Percentiles rank a stretch among this genome's conserved stretches.
phyloP scores from a whole-genome alignment of 1,140 invertebrate species.

The Macrotrachela quadricornifera region DNA sequence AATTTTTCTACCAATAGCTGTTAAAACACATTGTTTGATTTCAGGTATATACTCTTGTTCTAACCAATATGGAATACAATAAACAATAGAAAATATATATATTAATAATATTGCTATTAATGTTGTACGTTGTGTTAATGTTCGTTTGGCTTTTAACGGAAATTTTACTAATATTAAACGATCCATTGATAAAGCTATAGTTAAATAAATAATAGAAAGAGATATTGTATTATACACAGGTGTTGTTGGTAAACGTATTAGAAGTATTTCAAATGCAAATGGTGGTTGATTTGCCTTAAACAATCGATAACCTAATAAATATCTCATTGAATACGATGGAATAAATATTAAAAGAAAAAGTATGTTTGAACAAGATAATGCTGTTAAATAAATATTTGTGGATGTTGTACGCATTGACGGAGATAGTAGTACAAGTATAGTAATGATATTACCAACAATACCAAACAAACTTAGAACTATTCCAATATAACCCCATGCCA shows the following conservation, averaged over 20 bases:
- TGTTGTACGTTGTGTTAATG: neutral
- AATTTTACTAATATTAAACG: constrained; percentile 6
- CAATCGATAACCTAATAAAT: neutral
- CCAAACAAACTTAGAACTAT: neutral
- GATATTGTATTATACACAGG: constrained; percentile 5
- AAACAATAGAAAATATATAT: constrained; percentile 8
- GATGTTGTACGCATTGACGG: constrained; percentile 4
- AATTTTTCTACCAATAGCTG: too few relatives aligned
- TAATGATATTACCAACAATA: constrained; percentile 1
- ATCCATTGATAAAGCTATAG: constrained; percentile 2
- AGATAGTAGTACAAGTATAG: neutral
- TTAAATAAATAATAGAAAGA: constrained; percentile 6
- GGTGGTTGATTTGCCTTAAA: constrained; percentile 4
- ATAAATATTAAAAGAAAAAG: constrained; percentile 7
- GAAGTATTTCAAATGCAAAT: neutral
- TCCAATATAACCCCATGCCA: too few relatives aligned
- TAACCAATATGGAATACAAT: constrained; percentile 9
- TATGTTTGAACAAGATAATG: constrained; percentile 5
- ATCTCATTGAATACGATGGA: constrained; percentile 1
- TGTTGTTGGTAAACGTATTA: constrained; percentile 3
- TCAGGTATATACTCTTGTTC: neutral
- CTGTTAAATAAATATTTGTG: constrained; percentile 3
- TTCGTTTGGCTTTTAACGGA: neutral
- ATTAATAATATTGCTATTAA: constrained; percentile 4
- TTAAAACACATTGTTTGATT: too few relatives aligned